phyloP scores from a whole-genome alignment of 1,140 invertebrate species.

The Ceratina calcarata region DNA sequence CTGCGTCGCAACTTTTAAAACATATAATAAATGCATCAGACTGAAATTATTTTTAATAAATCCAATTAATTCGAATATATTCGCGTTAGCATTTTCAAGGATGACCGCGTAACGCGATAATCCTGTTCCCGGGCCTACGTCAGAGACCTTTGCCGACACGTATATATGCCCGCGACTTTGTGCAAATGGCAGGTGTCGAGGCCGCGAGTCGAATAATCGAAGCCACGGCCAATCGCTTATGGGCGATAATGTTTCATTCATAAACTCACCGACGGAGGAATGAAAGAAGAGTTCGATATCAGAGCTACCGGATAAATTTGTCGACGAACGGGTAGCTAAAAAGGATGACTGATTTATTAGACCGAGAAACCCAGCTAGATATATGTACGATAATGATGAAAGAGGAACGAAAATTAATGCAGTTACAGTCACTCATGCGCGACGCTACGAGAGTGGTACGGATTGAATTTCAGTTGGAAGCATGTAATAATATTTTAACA shows the following conservation, averaged over 20 bases:
- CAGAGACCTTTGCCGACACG: conserved; percentile 12
- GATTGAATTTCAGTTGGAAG: too few relatives aligned
- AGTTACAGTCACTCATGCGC: too few relatives aligned
- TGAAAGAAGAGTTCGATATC: background rate
- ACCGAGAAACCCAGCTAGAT: background rate
- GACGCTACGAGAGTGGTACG: too few relatives aligned
- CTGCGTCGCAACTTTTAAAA: too few relatives aligned
- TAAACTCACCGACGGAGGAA: background rate
- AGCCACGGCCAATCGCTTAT: background rate
- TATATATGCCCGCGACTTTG: background rate
- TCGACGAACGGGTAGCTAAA: background rate
- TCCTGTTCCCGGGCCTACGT: conserved; percentile 12
- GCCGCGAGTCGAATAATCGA: background rate
- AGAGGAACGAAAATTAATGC: background rate
- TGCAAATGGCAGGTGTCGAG: conserved; percentile 20
- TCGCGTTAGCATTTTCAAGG: conserved; percentile 2
- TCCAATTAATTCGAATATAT: too few relatives aligned
- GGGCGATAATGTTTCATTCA: conserved; percentile 8
- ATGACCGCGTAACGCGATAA: conserved; percentile 8
- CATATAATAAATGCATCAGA: too few relatives aligned
- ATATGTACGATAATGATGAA: conserved; percentile 3
- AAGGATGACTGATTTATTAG: conserved; percentile 25
- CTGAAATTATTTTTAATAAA: too few relatives aligned
- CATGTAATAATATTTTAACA: too few relatives aligned
- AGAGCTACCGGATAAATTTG: background rate